phyloP scores from a whole-genome alignment of 2,113 vertebrate species.

The Seriola quinqueradiata region DNA sequence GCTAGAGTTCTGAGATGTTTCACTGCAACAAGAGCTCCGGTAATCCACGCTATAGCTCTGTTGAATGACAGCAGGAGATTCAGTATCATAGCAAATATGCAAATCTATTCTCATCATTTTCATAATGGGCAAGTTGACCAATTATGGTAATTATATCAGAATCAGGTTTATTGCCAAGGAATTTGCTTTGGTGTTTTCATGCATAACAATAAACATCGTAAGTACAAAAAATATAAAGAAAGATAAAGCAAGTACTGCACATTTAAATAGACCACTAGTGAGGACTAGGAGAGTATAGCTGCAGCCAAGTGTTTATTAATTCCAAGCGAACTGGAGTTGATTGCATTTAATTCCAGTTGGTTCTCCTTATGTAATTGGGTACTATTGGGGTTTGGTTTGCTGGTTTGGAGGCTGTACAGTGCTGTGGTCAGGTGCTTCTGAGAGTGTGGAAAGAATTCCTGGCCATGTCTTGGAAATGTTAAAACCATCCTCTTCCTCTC shows the following conservation, averaged over 20 bases:
- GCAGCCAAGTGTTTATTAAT: constrained; percentile 21
- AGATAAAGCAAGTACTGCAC: too few species aligned
- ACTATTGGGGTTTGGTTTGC: constrained; percentile 28
- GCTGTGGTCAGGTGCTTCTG: constrained; percentile 65
- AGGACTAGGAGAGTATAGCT: background rate
- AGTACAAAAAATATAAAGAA: too few species aligned
- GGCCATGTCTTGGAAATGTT: constrained; percentile 64
- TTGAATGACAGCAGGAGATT: background rate
- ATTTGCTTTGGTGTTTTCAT: too few species aligned
- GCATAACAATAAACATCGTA: too few species aligned
- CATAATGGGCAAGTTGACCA: background rate
- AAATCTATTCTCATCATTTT: background rate
- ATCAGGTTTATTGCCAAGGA: too few species aligned
- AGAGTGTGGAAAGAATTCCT: constrained; percentile 61
- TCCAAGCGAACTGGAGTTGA: constrained; percentile 2
- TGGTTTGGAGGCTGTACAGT: constrained; percentile 29
- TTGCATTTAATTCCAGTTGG: constrained; percentile 18
- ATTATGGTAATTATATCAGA: background rate
- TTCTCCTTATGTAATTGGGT: constrained; percentile 13
- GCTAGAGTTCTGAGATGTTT: constrained; percentile 24
- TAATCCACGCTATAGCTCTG: too few species aligned
- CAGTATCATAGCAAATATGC: background rate
- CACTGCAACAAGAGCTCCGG: background rate
- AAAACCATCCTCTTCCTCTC: constrained; percentile 54
- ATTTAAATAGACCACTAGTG: background rate